These are phyloP conservation scores for Nesogale talazaci DNA, from an alignment of 2,113 vertebrate species.

Conservation along the genomic window DNA sequence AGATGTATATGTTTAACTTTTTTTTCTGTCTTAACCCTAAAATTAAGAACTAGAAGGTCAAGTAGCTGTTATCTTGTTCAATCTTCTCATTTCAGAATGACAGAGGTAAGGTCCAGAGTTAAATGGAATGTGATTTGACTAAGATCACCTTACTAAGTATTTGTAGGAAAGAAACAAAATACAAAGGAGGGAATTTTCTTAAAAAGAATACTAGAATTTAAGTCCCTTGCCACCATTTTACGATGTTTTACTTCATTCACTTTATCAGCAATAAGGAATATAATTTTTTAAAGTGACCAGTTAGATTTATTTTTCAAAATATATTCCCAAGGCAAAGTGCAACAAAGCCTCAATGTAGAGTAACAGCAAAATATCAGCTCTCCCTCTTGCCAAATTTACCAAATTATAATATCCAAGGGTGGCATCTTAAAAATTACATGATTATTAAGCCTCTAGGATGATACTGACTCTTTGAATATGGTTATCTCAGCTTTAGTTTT, in stretches of 20 bases:
- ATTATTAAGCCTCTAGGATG: neutral
- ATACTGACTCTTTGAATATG: neutral
- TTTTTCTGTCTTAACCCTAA: neutral
- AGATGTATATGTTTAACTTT: conserved; percentile 51
- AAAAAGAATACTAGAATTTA: neutral
- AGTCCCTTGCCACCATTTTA: neutral
- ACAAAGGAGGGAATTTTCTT: neutral
- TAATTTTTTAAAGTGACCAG: neutral
- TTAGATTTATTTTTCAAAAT: neutral
- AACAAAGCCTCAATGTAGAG: neutral
- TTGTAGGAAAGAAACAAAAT: neutral
- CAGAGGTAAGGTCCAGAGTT: neutral
- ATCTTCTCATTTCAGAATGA: conserved; percentile 26
- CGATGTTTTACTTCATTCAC: neutral
- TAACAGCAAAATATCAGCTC: neutral
- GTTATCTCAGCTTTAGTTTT: neutral
- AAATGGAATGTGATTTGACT: neutral
- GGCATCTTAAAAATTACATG: neutral
- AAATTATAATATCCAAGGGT: neutral
- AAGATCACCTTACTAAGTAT: conserved; percentile 5
- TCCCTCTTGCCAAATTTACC: neutral
- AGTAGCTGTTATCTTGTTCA: neutral
- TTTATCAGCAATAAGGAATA: neutral
- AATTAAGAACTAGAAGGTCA: conserved; percentile 43
- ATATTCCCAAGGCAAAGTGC: neutral